Evolutionary conservation across 1,140 invertebrate species (phyloP).

Genomic region (Eurosta solidaginis): DNA sequence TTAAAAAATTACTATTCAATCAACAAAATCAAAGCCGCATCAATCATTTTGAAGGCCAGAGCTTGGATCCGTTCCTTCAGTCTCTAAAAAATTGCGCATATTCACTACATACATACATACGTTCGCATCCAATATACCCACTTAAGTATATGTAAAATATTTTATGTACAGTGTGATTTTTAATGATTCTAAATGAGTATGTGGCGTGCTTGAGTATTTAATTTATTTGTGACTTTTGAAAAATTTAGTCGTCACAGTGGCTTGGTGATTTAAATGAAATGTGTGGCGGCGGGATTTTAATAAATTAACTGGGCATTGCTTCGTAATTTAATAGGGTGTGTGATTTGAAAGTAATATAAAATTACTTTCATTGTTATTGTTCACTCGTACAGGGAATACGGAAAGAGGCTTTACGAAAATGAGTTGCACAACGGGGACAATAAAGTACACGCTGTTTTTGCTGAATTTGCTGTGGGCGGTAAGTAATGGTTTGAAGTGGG

Average conservation of each 20-base stretch:
- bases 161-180: background rate
- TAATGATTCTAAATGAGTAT: slow-evolving; percentile 1
- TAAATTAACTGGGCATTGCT: too few species aligned
- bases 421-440: slow-evolving; percentile 74
- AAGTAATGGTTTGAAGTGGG: slow-evolving; percentile 60
- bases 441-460: slow-evolving; percentile 80
- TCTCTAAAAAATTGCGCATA: too few species aligned
- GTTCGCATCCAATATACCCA: background rate
- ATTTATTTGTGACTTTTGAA: background rate
- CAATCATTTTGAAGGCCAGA: too few species aligned
- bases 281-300: background rate
- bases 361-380: background rate
- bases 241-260: slow-evolving; percentile 12
- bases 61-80: too few species aligned
- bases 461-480: slow-evolving; percentile 85
- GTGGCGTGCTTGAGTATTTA: slow-evolving; percentile 21
- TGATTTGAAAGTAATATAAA: background rate
- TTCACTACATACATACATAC: too few species aligned
- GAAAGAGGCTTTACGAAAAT: slow-evolving; percentile 40
- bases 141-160: background rate
- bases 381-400: background rate
- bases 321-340: too few species aligned
- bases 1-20: too few species aligned
- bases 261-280: slow-evolving; percentile 37
- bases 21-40: too few species aligned